phyloP scores from a whole-genome alignment of 1,140 invertebrate genomes.

The Lordiphosa clarofinis region DNA sequence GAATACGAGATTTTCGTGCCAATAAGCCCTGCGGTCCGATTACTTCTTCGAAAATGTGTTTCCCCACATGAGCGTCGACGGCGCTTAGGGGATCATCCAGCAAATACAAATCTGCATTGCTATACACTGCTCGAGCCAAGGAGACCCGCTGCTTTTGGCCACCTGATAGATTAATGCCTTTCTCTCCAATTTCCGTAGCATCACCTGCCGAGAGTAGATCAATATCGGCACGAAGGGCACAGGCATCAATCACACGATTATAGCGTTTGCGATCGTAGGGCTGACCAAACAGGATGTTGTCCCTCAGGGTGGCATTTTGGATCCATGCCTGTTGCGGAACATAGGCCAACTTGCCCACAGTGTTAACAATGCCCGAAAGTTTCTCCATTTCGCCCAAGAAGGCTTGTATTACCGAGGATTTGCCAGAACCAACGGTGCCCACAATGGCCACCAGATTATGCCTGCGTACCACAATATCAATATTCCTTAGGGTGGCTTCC shows the following conservation, averaged over 20 bases:
- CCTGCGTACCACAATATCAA: slow-evolving; percentile 86
- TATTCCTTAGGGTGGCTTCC: slow-evolving; percentile 85
- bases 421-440: slow-evolving; percentile 93
- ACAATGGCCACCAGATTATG: slow-evolving; percentile 89
- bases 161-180: slow-evolving; percentile 89
- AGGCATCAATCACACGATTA: slow-evolving; percentile 90
- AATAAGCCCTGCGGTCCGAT: slow-evolving; percentile 90
- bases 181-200: slow-evolving; percentile 94
- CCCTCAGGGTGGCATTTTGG: slow-evolving; percentile 92
- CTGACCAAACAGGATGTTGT: slow-evolving; percentile 93
- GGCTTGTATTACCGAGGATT: slow-evolving; percentile 92
- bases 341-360: slow-evolving; percentile 91
- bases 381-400: slow-evolving; percentile 94
- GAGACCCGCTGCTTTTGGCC: slow-evolving; percentile 92
- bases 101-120: slow-evolving; percentile 88
- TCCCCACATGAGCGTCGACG: slow-evolving; percentile 87
- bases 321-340: slow-evolving; percentile 97
- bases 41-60: slow-evolving; percentile 86
- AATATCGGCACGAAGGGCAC: slow-evolving; percentile 91
- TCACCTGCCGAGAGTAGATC: slow-evolving; percentile 94
- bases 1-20: slow-evolving; percentile 89
- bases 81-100: slow-evolving; percentile 92
- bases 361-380: slow-evolving; percentile 89
- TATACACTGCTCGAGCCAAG: slow-evolving; percentile 84
- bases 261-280: slow-evolving; percentile 87